Evolutionary conservation across 1,140 invertebrate genomes (phyloP), one percentile per base, ranked within the genome.

Genomic region (Brachionus manjavacas): DNA sequence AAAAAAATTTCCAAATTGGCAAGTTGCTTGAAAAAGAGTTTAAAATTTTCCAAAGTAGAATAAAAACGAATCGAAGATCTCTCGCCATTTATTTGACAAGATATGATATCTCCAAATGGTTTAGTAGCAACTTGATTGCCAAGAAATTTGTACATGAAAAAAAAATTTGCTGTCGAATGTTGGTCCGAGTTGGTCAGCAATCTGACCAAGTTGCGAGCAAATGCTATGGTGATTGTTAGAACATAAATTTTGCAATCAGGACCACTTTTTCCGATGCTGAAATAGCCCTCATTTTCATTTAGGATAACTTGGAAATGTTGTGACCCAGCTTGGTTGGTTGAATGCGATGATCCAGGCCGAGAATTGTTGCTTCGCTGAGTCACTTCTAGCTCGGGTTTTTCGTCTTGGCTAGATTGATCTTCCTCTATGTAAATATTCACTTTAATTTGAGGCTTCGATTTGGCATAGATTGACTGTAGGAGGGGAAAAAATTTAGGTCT

Each of bases 101-200:
- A 87, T 35, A 89, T 85, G 11, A 91, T 86, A 85, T 91, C 89
- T 52, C 86, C 74, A 85, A 91, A 91, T 12, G 86, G 85, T 79
- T 90, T 88, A 70, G 89, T 91, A 60, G 86, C 89, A 1, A 91
- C 88, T 87, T 90, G 88, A 86, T 90, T 91, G 6, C 89, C 90
- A 85, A 91, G 86, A 20, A 91, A 84, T 25, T 89, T 88, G 85
- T 90, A 91, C 85, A 89, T 90, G 84, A 91, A 91, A 86, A 89
- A 90, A 49, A 76, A 76, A 11, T 76, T 76, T 25, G 72, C 11
- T 23, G 72, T 76, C 12, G 72, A 76, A 76, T 76, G 41, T 14
- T 76, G 72, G 25, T 76, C 72, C 9, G 72, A 76, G 25, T 14
- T 49, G 20, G 72, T 76, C n/a, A 76, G 20, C 3, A 90, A 89